Evolutionary conservation across 2,888 invertebrate genomes (phyloP).

Genomic region (Molanna angustata): DNA sequence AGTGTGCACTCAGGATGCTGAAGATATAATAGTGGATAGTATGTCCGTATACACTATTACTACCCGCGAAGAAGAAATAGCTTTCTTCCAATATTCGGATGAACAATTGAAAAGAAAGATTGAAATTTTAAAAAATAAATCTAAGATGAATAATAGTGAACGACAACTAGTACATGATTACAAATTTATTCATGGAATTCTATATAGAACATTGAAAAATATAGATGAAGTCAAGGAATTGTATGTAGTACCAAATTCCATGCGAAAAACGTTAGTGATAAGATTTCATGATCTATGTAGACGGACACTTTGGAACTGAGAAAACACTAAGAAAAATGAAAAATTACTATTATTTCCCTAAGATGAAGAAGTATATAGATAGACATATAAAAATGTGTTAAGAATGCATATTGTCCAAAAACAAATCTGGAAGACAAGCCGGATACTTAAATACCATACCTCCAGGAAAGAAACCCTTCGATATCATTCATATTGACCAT

Average conservation of each 20-base stretch:
- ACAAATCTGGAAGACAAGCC: background rate
- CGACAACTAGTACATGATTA: too few relatives aligned
- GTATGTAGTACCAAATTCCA: background rate
- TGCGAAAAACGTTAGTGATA: background rate
- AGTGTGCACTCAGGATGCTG: background rate
- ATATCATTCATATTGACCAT: background rate
- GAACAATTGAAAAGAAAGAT: too few relatives aligned
- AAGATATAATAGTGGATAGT: background rate
- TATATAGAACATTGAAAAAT: slow-evolving; percentile 20
- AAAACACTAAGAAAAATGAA: background rate
- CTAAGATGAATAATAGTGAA: too few relatives aligned
- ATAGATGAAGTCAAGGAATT: background rate
- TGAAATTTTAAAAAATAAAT: too few relatives aligned
- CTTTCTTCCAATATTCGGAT: background rate
- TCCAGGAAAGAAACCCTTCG: background rate
- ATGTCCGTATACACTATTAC: background rate
- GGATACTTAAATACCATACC: background rate
- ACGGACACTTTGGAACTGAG: too few relatives aligned
- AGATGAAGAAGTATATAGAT: background rate
- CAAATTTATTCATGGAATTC: background rate
- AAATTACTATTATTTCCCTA: background rate
- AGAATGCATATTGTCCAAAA: background rate
- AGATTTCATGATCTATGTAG: too few relatives aligned
- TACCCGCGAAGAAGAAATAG: background rate
- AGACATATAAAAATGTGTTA: background rate